Base-by-base conservation (phyloP, 2,797 vertebrate genomes). In the Myripristis murdjan region DNA sequence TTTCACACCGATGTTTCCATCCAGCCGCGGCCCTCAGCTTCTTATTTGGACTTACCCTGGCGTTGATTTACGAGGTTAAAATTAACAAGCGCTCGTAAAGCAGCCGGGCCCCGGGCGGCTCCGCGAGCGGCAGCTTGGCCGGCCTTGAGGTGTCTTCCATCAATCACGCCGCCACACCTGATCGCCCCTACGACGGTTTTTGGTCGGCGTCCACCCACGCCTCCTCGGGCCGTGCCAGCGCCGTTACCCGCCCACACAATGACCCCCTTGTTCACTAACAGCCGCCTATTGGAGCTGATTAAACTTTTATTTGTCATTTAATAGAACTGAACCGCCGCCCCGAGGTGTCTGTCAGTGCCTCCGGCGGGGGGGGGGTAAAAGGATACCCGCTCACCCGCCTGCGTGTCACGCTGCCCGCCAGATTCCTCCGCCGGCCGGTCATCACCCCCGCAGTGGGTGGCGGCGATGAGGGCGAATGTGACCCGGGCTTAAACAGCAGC, bases 221-320 rank as follows among this genome's bases (percentile, higher is more conserved):
- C 1, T 18, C 10, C 15, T n/a, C n/a, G 39, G n/a, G 5, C 26
- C 3, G 63, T 76, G 73, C 82, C 88, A 84, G 71, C 82, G n/a
- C 84, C 81, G 78, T 88, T 89, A 85, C 76, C 82, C 74, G 60
- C 77, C 77, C 64, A 75, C 77, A 90, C 88, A 92, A 89, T 89
- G 78, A 76, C 83, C 82, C 82, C 48, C 82, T 89, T 87, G 85
- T 88, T 89, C 55, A 20, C 82, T 86, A 85, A 93, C 88, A 85
- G 83, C 47, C 51, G 39, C 72, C 81, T 73, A 77, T 91, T 90
- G 80, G 58, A 87, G 73, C 81, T 87, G 85, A 92, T 95, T 89
- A 95, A 94, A 91, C 78, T 88, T 93, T 92, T 81, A 94, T 85
- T 88, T 74, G 87, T 83, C 87, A 93, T 92, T 93, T 89, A 93